phyloP scores from a whole-genome alignment of 1,140 invertebrate genomes.

The Episyrphus balteatus region DNA sequence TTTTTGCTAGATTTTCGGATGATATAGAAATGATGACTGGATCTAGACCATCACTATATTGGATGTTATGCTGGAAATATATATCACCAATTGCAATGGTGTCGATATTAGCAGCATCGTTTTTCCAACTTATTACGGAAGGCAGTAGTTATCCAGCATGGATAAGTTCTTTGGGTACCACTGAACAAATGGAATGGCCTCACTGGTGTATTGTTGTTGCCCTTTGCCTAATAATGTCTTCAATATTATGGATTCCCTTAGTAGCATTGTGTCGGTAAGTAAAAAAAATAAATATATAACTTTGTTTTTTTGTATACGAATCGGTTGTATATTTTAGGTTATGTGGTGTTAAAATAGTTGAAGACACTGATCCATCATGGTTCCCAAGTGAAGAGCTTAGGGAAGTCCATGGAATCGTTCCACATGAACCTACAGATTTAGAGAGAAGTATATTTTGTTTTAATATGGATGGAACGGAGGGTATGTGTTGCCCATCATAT shows the following conservation, averaged over 20 bases:
- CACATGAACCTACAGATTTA: conserved; percentile 61
- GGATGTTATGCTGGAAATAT: conserved; percentile 91
- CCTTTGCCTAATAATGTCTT: conserved; percentile 62
- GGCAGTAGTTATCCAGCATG: conserved; percentile 80
- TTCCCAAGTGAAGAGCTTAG: conserved; percentile 79
- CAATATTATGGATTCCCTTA: conserved; percentile 78
- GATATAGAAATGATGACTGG: conserved; percentile 94
- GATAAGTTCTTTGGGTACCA: conserved; percentile 59
- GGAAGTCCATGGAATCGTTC: conserved; percentile 75
- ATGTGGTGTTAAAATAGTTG: conserved; percentile 66
- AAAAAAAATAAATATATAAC: neutral
- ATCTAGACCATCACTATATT: conserved; percentile 71
- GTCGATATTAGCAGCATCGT: conserved; percentile 72
- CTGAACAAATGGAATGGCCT: conserved; percentile 69
- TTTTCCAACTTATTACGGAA: conserved; percentile 67
- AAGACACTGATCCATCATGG: conserved; percentile 86
- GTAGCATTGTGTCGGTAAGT: conserved; percentile 67
- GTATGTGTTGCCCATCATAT: conserved; percentile 65
- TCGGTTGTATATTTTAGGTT: conserved; percentile 46
- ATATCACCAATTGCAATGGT: conserved; percentile 84
- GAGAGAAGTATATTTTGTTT: conserved; percentile 78
- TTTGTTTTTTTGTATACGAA: too few species aligned
- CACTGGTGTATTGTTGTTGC: conserved; percentile 71
- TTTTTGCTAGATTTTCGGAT: conserved; percentile 62
- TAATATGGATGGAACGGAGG: conserved; percentile 66